Percentiles rank a stretch among this genome's conserved stretches.
These are phyloP conservation scores for Pseudocheirus occidentalis DNA, from an alignment of 2,797 vertebrate genomes.

Conservation along the genomic window DNA sequence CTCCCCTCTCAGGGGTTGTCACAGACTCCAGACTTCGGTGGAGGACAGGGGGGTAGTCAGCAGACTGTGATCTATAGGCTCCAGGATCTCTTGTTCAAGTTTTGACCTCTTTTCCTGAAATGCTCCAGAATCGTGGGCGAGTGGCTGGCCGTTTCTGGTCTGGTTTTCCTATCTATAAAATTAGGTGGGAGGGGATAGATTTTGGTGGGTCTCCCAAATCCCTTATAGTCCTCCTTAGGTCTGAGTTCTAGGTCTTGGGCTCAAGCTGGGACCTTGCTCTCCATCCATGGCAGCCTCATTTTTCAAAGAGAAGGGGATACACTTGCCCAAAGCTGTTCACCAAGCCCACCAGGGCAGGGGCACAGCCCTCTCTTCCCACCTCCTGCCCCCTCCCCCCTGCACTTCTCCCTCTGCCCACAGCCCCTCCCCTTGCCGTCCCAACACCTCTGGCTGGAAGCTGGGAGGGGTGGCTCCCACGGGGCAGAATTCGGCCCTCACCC, in stretches of 20 bases:
- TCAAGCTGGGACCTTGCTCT: neutral
- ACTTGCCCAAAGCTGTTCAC: neutral
- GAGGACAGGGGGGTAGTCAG: neutral
- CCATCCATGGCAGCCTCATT: neutral
- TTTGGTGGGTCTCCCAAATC: neutral
- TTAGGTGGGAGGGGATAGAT: neutral
- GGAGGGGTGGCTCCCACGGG: neutral
- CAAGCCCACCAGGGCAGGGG: neutral
- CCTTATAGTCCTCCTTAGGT: neutral
- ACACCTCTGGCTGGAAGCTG: neutral
- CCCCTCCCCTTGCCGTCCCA: neutral
- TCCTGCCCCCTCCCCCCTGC: neutral
- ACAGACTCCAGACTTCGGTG: neutral
- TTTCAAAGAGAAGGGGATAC: neutral
- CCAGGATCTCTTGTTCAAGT: neutral
- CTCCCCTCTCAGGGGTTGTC: neutral
- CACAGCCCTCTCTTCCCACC: neutral
- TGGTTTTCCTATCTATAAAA: too few species aligned
- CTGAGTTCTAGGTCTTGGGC: neutral
- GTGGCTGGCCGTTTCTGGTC: too few species aligned
- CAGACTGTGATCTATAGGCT: neutral
- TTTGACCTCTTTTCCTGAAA: neutral
- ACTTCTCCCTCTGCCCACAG: too few species aligned
- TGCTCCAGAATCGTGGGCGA: neutral
- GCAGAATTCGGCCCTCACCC: slow-evolving; percentile 59